Conservation (phyloP, 2,888 invertebrate genomes). For the Mactromeris polynyma region DNA sequence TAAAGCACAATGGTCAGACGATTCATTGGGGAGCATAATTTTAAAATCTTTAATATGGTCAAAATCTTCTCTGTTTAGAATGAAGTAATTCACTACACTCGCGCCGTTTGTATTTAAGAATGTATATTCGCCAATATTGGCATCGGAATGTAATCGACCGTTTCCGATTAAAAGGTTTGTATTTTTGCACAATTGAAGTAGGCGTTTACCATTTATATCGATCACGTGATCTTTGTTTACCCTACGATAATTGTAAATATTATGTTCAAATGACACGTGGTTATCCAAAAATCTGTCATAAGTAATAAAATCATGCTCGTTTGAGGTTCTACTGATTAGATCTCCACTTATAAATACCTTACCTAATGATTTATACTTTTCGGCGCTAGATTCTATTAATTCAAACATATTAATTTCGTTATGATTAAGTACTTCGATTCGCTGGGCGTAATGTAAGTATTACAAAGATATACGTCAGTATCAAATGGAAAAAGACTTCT, state of each 20-base stretch:
- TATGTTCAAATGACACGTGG: not conserved
- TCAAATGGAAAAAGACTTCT: not conserved
- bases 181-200: too few relatives aligned
- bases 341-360: not conserved
- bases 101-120: too few relatives aligned
- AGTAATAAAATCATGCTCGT: not conserved
- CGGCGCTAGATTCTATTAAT: not conserved
- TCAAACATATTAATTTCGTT: not conserved
- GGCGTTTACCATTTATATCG: too few relatives aligned
- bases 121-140: not conserved
- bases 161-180: not conserved
- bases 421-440: not conserved
- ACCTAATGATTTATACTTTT: not conserved
- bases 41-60: not conserved
- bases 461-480: not conserved
- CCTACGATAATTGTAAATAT: not conserved
- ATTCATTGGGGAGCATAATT: not conserved
- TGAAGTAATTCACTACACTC: not conserved
- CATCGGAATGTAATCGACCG: not conserved
- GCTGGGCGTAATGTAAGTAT: conserved; percentile 2
- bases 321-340: not conserved
- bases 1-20: conserved; percentile 11
- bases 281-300: not conserved
- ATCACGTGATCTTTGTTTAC: not conserved
- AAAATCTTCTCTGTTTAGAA: not conserved